Evolutionary conservation across 2,113 vertebrate species (phyloP), one percentile per base, ranked within the genome.

Genomic region (Leptosomus discolor): DNA sequence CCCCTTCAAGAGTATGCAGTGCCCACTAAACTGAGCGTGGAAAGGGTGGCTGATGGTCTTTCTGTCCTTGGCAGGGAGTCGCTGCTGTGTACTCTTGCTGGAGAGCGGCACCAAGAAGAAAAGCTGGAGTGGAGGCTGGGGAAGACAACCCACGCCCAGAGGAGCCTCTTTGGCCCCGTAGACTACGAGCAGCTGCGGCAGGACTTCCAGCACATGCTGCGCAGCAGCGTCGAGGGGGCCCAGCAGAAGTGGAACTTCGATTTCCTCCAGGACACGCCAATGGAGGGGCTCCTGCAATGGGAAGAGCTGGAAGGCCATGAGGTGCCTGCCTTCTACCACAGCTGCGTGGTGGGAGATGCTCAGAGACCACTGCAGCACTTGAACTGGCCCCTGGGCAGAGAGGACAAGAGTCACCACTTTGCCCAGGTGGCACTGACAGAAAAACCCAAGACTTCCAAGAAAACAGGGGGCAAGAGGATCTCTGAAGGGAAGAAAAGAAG

Each of bases 181-280:
- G 98, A 99, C 97, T 98, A 98, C 20, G 80, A 98, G 94, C 98
- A 98, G 97, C 97, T 99, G 60, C 92, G 92, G 84, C 90, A 96
- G 90, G 98, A 99, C 91, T 98, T 99, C 87, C 96, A 98, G 93
- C 93, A 76, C 32, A 85, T 98, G 56, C 88, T 99, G 29, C 14
- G 17, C 58, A 95, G 95, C 85, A 97, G 70, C 5, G 4, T 97
- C 41, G 97, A 98, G 77, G 74, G 64, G 34, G 98, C 98, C 75
- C 98, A 96, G 67, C 97, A 97, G 50, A 98, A 98, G 60, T 98
- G 98, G 98, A 98, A 98, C 97, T 99, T 98, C 3, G 97, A 98
- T 93, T 99, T 99, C 91, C 95, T 96, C 56, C 70, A 2, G 2
- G 97, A 98, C 17, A 17, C 1, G 5, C 98, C 97, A 0, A 50